phyloP scores from a whole-genome alignment of 2,797 vertebrate genomes.

The Poliocrania exsul region DNA sequence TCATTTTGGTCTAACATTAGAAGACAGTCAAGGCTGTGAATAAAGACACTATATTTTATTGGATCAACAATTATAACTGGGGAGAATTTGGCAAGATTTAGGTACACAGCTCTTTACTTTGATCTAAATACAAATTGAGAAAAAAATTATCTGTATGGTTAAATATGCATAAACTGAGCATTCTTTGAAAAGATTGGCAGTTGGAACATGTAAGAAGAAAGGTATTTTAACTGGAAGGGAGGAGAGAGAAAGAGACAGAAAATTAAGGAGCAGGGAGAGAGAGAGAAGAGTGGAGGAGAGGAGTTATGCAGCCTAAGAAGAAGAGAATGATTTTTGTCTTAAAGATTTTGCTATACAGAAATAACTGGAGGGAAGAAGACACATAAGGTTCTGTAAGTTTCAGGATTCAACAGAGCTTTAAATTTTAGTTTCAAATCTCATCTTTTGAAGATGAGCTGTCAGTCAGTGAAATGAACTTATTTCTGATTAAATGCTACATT shows the following conservation, averaged over 20 bases:
- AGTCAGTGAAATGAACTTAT: neutral
- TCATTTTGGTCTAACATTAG: neutral
- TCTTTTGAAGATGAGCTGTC: neutral
- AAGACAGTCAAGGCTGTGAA: neutral
- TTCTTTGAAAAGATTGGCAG: neutral
- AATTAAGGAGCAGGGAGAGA: neutral
- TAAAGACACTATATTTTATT: neutral
- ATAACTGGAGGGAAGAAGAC: neutral
- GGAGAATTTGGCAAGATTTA: neutral
- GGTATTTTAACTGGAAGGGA: neutral
- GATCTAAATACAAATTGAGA: neutral
- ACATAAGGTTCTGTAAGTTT: neutral
- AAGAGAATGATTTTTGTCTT: neutral
- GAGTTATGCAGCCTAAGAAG: neutral
- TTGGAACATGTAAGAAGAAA: neutral
- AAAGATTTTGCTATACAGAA: neutral
- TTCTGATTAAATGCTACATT: neutral
- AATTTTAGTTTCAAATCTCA: neutral
- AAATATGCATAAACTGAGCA: neutral
- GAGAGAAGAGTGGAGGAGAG: neutral
- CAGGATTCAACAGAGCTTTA: neutral
- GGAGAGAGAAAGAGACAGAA: neutral
- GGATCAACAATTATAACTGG: neutral
- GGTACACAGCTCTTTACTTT: neutral
- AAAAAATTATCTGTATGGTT: neutral